Conservation (phyloP, 2,888 invertebrate genomes). For the Apodemia zela region DNA sequence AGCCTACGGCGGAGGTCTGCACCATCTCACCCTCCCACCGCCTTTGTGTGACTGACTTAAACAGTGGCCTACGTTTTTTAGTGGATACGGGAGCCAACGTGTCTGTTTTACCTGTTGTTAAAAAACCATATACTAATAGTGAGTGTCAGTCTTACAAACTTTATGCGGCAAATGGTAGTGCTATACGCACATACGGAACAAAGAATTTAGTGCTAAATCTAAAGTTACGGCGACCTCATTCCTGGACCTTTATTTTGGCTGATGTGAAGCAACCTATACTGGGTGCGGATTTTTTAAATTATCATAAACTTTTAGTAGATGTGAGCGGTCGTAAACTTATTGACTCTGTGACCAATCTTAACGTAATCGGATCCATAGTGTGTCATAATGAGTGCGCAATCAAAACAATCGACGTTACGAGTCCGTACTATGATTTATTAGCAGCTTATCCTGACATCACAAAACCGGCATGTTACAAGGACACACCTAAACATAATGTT, state of each 20-base stretch:
- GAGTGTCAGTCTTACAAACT: conserved; percentile 28
- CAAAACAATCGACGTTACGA: conserved; percentile 23
- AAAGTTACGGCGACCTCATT: conserved; percentile 22
- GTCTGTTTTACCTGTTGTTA: conserved; percentile 22
- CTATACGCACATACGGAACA: conserved; percentile 20
- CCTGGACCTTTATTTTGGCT: conserved; percentile 24
- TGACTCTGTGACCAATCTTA: conserved; percentile 20
- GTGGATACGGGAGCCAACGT: conserved; percentile 26
- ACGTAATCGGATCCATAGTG: conserved; percentile 33
- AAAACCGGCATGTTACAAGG: conserved; percentile 25
- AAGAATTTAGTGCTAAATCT: conserved; percentile 23
- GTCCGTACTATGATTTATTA: conserved; percentile 24
- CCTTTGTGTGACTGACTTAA: conserved; percentile 27
- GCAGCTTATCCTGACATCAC: conserved; percentile 26
- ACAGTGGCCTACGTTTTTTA: conserved; percentile 24
- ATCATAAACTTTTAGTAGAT: conserved; percentile 22
- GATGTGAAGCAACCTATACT: conserved; percentile 25
- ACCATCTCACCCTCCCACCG: conserved; percentile 23
- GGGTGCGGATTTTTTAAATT: conserved; percentile 27
- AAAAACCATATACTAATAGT: neutral
- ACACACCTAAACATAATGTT: neutral
- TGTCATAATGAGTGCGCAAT: conserved; percentile 18
- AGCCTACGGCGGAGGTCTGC: conserved; percentile 27
- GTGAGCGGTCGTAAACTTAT: conserved; percentile 5
- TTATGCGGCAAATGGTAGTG: conserved; percentile 34